Evolutionary conservation across 1,140 invertebrate species (phyloP).

Genomic region (Himalopsyche phryganea): DNA sequence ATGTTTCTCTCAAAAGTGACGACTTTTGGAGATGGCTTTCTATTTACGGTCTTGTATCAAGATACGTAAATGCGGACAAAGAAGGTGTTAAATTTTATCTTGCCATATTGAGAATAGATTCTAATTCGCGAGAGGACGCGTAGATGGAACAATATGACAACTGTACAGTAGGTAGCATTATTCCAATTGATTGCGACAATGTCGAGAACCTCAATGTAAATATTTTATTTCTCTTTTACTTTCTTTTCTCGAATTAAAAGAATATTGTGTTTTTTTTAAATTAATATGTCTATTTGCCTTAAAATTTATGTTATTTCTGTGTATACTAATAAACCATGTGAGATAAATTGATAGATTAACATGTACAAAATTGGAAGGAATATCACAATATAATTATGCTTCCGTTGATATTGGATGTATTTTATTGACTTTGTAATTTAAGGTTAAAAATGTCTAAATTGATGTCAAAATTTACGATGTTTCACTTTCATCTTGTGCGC

Average conservation of each 20-base stretch:
- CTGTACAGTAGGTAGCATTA: constrained; percentile 32
- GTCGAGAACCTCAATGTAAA: constrained; percentile 43
- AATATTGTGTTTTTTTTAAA: constrained; percentile 5
- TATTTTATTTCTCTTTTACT: constrained; percentile 27
- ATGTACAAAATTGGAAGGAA: constrained; percentile 12
- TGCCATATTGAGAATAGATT: constrained; percentile 45
- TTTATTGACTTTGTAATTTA: not conserved
- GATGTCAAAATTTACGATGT: not conserved
- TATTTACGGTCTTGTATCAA: constrained; percentile 53
- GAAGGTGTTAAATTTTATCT: constrained; percentile 39
- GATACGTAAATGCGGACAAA: constrained; percentile 34
- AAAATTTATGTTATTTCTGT: constrained; percentile 10
- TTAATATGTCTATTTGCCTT: not conserved
- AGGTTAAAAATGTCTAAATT: not conserved
- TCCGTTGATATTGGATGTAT: constrained; percentile 17
- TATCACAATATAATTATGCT: constrained; percentile 29
- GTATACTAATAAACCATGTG: constrained; percentile 11
- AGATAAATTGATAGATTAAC: constrained; percentile 6
- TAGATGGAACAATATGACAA: constrained; percentile 2
- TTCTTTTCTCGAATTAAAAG: constrained; percentile 6
- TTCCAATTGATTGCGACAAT: constrained; percentile 24
- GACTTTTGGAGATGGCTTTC: not conserved
- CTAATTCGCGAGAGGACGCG: not conserved
- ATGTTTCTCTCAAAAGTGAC: not conserved
- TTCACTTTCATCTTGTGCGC: no score